Conservation (phyloP, 1,140 invertebrate genomes). For the Hypsibius dujardini region DNA sequence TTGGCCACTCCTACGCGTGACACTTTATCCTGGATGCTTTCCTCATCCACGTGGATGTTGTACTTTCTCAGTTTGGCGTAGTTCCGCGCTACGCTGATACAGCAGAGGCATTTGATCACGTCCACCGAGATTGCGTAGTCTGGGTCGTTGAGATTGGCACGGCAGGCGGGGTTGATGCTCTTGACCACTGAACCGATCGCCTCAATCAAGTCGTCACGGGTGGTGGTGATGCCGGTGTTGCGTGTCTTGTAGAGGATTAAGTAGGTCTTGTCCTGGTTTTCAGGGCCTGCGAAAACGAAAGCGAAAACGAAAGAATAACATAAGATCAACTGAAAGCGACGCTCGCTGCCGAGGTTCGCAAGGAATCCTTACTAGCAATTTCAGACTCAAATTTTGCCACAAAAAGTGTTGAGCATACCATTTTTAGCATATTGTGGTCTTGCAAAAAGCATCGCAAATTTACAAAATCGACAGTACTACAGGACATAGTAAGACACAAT, state of each 20-base stretch:
- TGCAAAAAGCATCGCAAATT: too few species aligned
- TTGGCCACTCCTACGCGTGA: neutral
- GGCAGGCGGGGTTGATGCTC: slow-evolving; percentile 26
- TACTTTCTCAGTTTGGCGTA: slow-evolving; percentile 32
- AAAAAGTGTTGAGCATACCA: too few species aligned
- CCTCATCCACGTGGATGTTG: slow-evolving; percentile 30
- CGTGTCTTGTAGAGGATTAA: slow-evolving; percentile 59
- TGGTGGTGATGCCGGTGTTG: slow-evolving; percentile 50
- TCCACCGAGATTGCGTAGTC: slow-evolving; percentile 30
- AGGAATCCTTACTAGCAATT: too few species aligned
- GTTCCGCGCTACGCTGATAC: slow-evolving; percentile 30
- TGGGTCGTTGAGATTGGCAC: slow-evolving; percentile 27
- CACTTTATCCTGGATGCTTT: neutral
- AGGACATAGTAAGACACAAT: too few species aligned
- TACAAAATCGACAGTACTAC: too few species aligned
- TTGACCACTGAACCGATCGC: slow-evolving; percentile 25
- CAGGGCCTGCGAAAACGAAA: neutral
- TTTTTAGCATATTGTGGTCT: too few species aligned
- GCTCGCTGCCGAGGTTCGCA: too few species aligned
- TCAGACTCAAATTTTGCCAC: too few species aligned
- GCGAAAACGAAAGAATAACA: too few species aligned
- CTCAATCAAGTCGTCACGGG: slow-evolving; percentile 39
- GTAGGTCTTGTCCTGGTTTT: slow-evolving; percentile 46
- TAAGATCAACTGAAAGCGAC: too few species aligned
- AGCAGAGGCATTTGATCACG: slow-evolving; percentile 30